Conservation (phyloP, 2,797 vertebrate species). For the Chrysocyon brachyurus region DNA sequence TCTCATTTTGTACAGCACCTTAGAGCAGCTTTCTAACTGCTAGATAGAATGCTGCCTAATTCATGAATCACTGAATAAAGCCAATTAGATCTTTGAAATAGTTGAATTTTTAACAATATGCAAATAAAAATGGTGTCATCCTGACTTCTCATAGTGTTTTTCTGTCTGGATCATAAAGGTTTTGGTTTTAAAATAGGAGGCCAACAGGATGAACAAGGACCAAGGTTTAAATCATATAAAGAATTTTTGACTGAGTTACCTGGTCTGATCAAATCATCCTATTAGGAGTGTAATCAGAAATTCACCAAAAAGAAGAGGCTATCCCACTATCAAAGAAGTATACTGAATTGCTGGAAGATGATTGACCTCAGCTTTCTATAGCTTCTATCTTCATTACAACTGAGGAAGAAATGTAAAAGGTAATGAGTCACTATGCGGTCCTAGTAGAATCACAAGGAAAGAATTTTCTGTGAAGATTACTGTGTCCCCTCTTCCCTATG, state of each 20-base stretch:
- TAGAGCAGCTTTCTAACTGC: not conserved
- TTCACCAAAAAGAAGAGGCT: not conserved
- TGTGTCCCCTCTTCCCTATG: not conserved
- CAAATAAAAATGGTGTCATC: not conserved
- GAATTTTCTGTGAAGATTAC: not conserved
- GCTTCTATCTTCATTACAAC: not conserved
- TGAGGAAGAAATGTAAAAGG: not conserved
- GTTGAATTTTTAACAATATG: not conserved
- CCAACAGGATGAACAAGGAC: not conserved
- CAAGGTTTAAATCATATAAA: not conserved
- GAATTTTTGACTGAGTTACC: constrained; percentile 12
- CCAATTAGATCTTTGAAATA: not conserved
- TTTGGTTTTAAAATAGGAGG: not conserved
- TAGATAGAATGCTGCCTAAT: not conserved
- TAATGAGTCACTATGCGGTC: not conserved
- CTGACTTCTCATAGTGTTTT: not conserved
- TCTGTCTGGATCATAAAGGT: not conserved
- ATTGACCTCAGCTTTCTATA: not conserved
- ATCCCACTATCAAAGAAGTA: not conserved
- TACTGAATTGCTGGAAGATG: not conserved
- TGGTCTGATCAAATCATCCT: not conserved
- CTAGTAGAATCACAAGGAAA: not conserved
- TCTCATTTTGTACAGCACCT: not conserved
- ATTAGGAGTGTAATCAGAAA: not conserved
- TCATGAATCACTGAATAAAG: not conserved